Evolutionary conservation across 2,113 vertebrate species (phyloP), one percentile per base, ranked within the genome.

Genomic region (Glareola pratincola): DNA sequence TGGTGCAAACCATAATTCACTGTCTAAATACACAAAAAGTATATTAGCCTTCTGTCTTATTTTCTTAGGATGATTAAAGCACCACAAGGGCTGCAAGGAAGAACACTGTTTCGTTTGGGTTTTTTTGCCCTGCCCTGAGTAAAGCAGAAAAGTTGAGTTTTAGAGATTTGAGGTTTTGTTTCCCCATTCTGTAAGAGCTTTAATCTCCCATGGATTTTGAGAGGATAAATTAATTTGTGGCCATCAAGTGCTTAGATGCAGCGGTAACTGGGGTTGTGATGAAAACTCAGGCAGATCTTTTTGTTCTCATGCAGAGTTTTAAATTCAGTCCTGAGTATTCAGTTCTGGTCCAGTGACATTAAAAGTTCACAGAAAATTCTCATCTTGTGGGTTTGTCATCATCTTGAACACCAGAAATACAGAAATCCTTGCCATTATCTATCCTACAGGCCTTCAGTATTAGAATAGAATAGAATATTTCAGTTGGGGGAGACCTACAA

Each of bases 221-320:
- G 50, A 85, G 50, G 22, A 19, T 88, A 51, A 63, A 73, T 85
- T 84, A 5, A 24, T 14, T 29, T 1, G 0, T 51, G 34, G 8
- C 56, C 43, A 32, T 37, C n/a, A 78, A 21, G 41, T 56, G 14
- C 19, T 34, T 20, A 29, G 15, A 16, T 72, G 39, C 13, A 72
- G 9, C 0, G 0, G 43, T 75, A 56, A 22, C 39, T 59, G n/a
- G 8, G 11, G 8, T 76, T 26, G 10, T 34, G 34, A 39, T 12
- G 22, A 74, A 78, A 92, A 29, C 30, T 76, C 32, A 59, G n/a
- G 41, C 18, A 27, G 12, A 56, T 92, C 1, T 4, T 68, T 95
- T 71, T 74, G 21, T 80, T 85, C 59, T 69, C 19, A 4, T 37
- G 7, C 8, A 4, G 74, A 79, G 34, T 56, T 81, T 88, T 76